Conservation (phyloP, 2,113 vertebrate genomes). For the Pithys albifrons region DNA sequence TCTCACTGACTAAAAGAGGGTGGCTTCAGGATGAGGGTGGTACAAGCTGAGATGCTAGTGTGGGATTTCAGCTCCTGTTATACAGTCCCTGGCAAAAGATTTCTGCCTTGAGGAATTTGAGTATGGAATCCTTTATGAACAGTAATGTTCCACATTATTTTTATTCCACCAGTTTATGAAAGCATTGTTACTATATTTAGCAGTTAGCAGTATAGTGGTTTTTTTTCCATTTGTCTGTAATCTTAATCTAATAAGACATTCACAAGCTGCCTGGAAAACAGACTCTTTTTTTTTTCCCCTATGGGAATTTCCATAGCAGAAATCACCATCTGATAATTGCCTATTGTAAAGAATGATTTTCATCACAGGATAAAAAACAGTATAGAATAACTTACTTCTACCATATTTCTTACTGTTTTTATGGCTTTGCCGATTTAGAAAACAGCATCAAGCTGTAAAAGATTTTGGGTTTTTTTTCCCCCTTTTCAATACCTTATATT, state of each 20-base stretch:
- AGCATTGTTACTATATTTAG: neutral
- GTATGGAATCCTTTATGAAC: neutral
- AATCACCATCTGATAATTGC: constrained; percentile 4
- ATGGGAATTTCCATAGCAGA: neutral
- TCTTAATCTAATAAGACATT: constrained; percentile 18
- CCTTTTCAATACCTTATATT: neutral
- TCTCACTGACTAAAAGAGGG: neutral
- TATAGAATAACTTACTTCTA: neutral
- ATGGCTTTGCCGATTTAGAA: neutral
- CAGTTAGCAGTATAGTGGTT: neutral
- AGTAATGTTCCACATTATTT: neutral
- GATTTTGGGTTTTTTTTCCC: accelerated
- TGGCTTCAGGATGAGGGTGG: neutral
- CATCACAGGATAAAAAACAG: neutral
- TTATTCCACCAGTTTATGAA: neutral
- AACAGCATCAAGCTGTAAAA: neutral
- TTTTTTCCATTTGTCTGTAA: neutral
- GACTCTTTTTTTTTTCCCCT: neutral
- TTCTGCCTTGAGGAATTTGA: neutral
- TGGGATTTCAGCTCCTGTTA: neutral
- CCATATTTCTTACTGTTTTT: neutral
- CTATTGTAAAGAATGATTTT: neutral
- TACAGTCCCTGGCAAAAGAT: neutral
- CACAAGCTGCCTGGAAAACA: constrained; percentile 14
- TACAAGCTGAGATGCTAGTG: neutral